Conservation (phyloP, 2,113 vertebrate genomes). For the Henicopernis longicauda region DNA sequence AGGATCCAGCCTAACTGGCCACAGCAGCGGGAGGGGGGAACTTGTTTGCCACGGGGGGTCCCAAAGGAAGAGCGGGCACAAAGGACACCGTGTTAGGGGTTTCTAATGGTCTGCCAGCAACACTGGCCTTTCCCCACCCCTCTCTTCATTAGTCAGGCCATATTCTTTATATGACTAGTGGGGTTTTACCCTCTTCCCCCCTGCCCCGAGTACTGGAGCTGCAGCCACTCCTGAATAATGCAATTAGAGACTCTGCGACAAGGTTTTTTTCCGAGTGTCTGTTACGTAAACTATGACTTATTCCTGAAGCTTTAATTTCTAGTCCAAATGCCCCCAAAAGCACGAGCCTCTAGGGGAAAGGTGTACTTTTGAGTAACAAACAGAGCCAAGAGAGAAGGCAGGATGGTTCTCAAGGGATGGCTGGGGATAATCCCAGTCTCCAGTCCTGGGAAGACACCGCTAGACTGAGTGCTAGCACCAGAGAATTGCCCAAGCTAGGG, state of each 20-base stretch:
- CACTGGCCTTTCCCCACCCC: not conserved
- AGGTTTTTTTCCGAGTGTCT: not conserved
- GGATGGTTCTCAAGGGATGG: not conserved
- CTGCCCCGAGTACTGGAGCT: rapidly evolving
- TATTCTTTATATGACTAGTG: not conserved
- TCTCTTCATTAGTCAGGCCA: not conserved
- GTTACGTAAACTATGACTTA: not conserved
- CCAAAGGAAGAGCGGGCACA: not conserved
- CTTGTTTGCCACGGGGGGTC: not conserved
- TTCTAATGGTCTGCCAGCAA: not conserved
- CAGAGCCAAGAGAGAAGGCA: not conserved
- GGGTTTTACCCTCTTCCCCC: not conserved
- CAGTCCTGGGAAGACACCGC: not conserved
- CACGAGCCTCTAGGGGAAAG: not conserved
- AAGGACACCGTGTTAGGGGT: not conserved
- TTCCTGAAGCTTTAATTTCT: not conserved
- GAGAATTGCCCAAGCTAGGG: not conserved
- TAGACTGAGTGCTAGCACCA: not conserved
- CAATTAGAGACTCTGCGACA: not conserved
- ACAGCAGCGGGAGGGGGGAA: not conserved
- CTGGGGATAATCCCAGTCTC: not conserved
- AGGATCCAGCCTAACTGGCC: not conserved
- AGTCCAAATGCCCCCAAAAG: not conserved
- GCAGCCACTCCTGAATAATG: not conserved
- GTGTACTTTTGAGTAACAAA: not conserved